Evolutionary conservation across 1,140 invertebrate species (phyloP), one percentile per base, ranked within the genome.

Genomic region (Lucilia sericata): DNA sequence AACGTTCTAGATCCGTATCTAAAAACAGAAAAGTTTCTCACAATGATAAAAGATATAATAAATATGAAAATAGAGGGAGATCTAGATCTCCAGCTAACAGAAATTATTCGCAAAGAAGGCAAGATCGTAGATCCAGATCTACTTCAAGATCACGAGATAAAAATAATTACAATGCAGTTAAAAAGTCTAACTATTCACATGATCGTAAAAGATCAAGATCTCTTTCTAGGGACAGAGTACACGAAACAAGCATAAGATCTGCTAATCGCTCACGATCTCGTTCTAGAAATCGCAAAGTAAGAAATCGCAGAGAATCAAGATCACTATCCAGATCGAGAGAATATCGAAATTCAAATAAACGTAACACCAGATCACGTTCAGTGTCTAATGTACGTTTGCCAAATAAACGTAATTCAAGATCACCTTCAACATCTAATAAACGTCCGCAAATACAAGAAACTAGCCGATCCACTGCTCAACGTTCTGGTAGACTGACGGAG

Each of bases 401-500:
- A 75, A 34, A 14, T 12, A 34, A 75, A 75, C 9, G 30, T 75
- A 75, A 14, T 14, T 75, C 74, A 13, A 75, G 2, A 36, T 75
- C 74, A 13, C 74, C 74, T 34, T 49, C 51, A 25, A 30, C 60
- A 9, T 55, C 65, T 47, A 65, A 60, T 7, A 65, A 82, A 36
- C 1, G 17, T 14, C 74, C 65, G 2, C 60, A 19, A 34, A 25
- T 8, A 19, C 34, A 30, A 14, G 55, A 74, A 74, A 5, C 25
- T 4, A n/a, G 36, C 34, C 19, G 19, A 9, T 70, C 70, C 12
- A 0, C 21, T 30, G 30, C 10, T 0, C 30, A 74, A 25, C 60
- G 51, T 30, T n/a, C 91, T 88, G 85, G 84, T 91, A 5, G 89
- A 85, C 85, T 96, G 75, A 92, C 92, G 19, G 94, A 94, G 85